Evolutionary conservation across 2,888 invertebrate genomes (phyloP).

Genomic region (Chaitophorus viminalis): DNA sequence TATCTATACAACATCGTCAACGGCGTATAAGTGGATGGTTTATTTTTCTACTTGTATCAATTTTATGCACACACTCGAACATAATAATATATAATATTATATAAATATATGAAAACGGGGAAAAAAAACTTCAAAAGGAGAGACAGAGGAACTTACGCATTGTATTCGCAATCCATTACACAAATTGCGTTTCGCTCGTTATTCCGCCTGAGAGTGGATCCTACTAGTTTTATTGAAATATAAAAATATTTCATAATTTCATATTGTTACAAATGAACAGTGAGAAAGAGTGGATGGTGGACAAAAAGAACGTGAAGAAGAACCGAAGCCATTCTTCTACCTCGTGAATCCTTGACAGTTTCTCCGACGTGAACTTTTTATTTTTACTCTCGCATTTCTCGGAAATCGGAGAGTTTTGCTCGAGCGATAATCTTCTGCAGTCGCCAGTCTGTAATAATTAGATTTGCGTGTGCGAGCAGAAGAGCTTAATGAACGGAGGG

Average conservation of each 20-base stretch:
- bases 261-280: slow-evolving; percentile 17
- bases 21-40: not conserved
- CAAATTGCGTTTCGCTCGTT: slow-evolving; percentile 32
- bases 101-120: not conserved
- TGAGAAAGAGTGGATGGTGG: not conserved
- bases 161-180: slow-evolving; percentile 42
- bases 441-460: slow-evolving; percentile 24
- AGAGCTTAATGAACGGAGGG: slow-evolving; percentile 42
- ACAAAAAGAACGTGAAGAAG: not conserved
- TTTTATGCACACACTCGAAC: too few relatives aligned
- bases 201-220: not conserved
- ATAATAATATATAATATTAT: not conserved
- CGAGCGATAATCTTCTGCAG: not conserved
- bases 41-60: not conserved
- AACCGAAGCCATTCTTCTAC: not conserved
- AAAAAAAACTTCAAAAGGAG: slow-evolving; percentile 17
- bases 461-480: slow-evolving; percentile 35
- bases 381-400: not conserved
- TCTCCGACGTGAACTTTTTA: not conserved
- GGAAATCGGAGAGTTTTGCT: not conserved
- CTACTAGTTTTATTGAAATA: slow-evolving; percentile 26
- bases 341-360: not conserved
- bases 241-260: slow-evolving; percentile 23
- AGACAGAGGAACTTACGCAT: not conserved
- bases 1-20: not conserved